phyloP scores from a whole-genome alignment of 2,113 vertebrate species.

The Zeus faber region DNA sequence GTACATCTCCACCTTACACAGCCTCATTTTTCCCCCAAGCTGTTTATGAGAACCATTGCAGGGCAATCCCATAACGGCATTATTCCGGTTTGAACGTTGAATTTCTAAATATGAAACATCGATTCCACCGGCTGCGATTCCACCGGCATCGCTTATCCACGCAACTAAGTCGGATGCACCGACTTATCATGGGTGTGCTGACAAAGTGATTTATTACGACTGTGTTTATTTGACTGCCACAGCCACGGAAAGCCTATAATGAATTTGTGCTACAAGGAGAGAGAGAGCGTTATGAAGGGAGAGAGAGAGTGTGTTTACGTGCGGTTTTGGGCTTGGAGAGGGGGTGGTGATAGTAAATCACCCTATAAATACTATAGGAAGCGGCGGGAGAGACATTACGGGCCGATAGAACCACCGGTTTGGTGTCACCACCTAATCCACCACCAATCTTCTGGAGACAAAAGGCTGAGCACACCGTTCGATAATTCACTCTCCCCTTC shows the following conservation, averaged over 20 bases:
- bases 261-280: slow-evolving; percentile 19
- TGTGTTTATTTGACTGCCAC: slow-evolving; percentile 28
- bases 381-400: not conserved
- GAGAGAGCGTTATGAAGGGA: not conserved
- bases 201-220: slow-evolving; percentile 44
- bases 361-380: not conserved
- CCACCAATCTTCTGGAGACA: slow-evolving; percentile 7
- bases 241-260: slow-evolving; percentile 22
- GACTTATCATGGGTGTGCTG: no score
- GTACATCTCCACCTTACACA: no score
- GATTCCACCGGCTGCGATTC: slow-evolving; percentile 37
- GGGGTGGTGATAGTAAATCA: no score
- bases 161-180: slow-evolving; percentile 17
- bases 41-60: no score
- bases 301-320: not conserved
- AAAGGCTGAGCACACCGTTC: slow-evolving; percentile 20
- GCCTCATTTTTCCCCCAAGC: no score
- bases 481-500: slow-evolving; percentile 26
- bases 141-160: slow-evolving; percentile 16
- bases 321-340: not conserved
- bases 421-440: not conserved
- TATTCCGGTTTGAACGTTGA: no score
- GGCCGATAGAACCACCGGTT: not conserved
- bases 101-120: no score
- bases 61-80: no score